Evolutionary conservation across 2,888 invertebrate genomes (phyloP).

Genomic region (Drosophila hawaiiensis): DNA sequence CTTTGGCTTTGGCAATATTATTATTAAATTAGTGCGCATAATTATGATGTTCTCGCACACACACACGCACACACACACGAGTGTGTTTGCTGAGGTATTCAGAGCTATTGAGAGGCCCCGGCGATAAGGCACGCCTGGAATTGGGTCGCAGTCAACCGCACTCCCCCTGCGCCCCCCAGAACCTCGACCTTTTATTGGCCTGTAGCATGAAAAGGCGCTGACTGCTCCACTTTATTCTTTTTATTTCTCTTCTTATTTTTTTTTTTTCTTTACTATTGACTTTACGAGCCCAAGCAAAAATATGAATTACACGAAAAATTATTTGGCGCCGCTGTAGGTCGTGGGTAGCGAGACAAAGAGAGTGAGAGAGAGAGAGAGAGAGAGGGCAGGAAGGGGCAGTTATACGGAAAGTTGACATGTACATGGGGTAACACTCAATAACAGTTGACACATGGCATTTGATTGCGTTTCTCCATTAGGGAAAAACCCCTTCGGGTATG

Average conservation of each 20-base stretch:
- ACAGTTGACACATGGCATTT: constrained; percentile 63
- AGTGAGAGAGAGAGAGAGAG: background rate
- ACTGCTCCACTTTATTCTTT: constrained; percentile 52
- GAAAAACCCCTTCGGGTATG: constrained; percentile 31
- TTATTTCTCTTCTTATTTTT: background rate
- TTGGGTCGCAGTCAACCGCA: constrained; percentile 57
- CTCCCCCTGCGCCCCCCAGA: background rate
- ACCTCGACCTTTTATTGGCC: constrained; percentile 64
- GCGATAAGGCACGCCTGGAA: constrained; percentile 79
- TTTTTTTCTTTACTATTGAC: constrained; percentile 42
- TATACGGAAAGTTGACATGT: constrained; percentile 40
- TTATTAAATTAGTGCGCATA: constrained; percentile 63
- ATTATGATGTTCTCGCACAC: constrained; percentile 50
- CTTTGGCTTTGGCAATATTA: constrained; percentile 43
- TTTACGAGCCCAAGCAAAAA: constrained; percentile 54
- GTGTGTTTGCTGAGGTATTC: constrained; percentile 30
- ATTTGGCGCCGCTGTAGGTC: constrained; percentile 60
- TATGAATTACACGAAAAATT: constrained; percentile 64
- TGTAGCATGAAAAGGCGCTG: constrained; percentile 69
- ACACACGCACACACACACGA: constrained; percentile 2
- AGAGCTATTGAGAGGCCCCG: constrained; percentile 6
- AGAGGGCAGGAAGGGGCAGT: background rate
- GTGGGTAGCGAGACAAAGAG: constrained; percentile 12
- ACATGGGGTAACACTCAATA: constrained; percentile 44
- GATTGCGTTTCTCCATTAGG: constrained; percentile 56